Evolutionary conservation across 2,888 invertebrate genomes (phyloP), one percentile per base, ranked within the genome.

Genomic region (Hirudinaria manillensis): DNA sequence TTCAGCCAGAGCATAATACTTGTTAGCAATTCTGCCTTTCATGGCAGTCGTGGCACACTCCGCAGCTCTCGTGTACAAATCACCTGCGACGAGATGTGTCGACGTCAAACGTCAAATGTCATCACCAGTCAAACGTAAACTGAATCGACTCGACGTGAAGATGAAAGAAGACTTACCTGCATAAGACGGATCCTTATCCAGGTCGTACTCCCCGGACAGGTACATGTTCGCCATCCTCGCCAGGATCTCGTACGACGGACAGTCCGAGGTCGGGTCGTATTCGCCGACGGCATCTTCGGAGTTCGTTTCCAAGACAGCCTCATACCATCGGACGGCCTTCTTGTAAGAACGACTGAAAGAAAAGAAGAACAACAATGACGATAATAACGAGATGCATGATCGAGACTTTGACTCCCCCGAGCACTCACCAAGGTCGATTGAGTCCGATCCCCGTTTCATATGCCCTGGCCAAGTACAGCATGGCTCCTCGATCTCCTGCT

Each of bases 11-110:
- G 83, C 82, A 77, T 85, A 88, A 80, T 85, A 88, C 79, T 87
- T 87, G 80, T 84, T 87, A 56, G 88, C 88, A 76, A 88, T 81
- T 76, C 87, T 84, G 34, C 88, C 88, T 78, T 88, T 88, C 87
- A 87, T 87, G n/a, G 86, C 85, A 74, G 83, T 86, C 83, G 86
- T 87, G 0, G 88, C 88, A 24, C 82, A 82, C 76, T 89, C 88
- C n/a, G 88, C 88, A 34, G 88, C 88, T 77, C 85, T 84, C 77
- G 82, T 87, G 81, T 85, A 88, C 79, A 87, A 80, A 76, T 88
- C 87, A 73, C 86, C 87, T 76, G 87, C 36, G 56, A 19, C n/a
- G 55, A 32, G 10, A 45, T 16, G 13, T 24, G 13, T 24, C 21
- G 3, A 21, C 34, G 32, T 3, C 34, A 27, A 21, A 7, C 6